Evolutionary conservation across 2,797 vertebrate genomes (phyloP), one percentile per base, ranked within the genome.

Genomic region (Sylvilagus floridanus): DNA sequence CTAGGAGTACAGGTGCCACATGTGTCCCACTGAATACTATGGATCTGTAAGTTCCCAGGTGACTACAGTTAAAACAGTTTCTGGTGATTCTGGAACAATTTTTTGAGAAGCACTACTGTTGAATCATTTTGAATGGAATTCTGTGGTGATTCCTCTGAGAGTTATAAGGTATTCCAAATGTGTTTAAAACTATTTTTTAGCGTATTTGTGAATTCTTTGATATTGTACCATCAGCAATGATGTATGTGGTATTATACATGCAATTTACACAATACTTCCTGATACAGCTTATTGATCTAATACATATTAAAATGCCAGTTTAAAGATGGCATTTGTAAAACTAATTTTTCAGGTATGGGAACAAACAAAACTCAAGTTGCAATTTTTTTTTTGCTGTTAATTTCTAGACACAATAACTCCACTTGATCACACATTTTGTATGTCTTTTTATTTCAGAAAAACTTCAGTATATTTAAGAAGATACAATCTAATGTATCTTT

Each of bases 371-470:
- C 32, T 62, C 4, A 86, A 72, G 28, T 42, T 62, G n/a, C 21
- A 91, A 2, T 85, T 21, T 87, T 91, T 82, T 95, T 82, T 82
- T 28, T 90, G 50, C 54, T 85, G 5, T 95, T 93, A 90, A 69
- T 88, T 88, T 95, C 42, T 91, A 78, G 30, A 60, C 2, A 24
- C 16, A 77, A 62, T 65, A 21, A 16, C 37, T 91, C 22, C 52
- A n/a, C 16, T 65, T 90, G 32, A 81, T 84, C 7, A 4, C 9
- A 17, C 1, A 22, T 91, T 93, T 87, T 90, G 10, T 90, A 1
- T 52, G 4, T 75, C 28, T 19, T 75, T 86, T 63, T 32, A 72
- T 60, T 88, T 26, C 21, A 78, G 75, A 88, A 90, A 85, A 89
- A 24, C 28, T 50, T 95, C 57, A 88, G 30, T 21, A n/a, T 92